Conservation (phyloP, 2,797 vertebrate genomes). For the Pelodytes ibericus region DNA sequence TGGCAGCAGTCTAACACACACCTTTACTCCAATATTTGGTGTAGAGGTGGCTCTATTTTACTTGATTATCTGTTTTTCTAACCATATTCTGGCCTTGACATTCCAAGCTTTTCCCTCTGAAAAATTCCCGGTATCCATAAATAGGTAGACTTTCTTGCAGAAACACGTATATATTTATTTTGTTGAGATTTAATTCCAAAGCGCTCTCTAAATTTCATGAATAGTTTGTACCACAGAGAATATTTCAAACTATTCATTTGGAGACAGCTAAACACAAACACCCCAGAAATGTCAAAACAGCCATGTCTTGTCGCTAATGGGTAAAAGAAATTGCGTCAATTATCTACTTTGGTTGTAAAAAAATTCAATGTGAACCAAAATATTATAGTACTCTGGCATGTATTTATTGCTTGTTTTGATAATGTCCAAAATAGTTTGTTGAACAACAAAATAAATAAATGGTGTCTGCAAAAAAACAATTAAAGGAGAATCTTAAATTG, state of each 20-base stretch:
- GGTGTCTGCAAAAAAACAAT: not conserved
- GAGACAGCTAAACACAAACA: too few relatives aligned
- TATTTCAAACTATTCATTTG: not conserved
- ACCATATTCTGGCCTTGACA: not conserved
- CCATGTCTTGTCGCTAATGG: too few relatives aligned
- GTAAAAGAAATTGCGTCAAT: too few relatives aligned
- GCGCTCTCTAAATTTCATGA: not conserved
- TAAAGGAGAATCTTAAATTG: not conserved
- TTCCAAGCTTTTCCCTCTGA: not conserved
- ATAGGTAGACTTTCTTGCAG: not conserved
- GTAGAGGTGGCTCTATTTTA: not conserved
- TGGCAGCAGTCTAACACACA: constrained; percentile 53
- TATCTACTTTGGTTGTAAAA: too few relatives aligned
- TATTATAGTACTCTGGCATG: too few relatives aligned
- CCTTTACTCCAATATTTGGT: constrained; percentile 22
- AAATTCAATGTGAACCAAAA: not conserved
- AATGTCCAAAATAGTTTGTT: not conserved
- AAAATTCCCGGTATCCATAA: not conserved
- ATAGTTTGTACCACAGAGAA: not conserved
- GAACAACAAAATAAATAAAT: constrained; percentile 1
- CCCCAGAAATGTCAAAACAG: too few relatives aligned
- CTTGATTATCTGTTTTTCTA: not conserved
- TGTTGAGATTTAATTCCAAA: not conserved
- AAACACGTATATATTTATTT: not conserved
- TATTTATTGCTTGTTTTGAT: not conserved